Percentiles rank a stretch among this genome's conserved stretches.
phyloP scores from a whole-genome alignment of 2,888 invertebrate genomes.

The Parnassius glacialis region DNA sequence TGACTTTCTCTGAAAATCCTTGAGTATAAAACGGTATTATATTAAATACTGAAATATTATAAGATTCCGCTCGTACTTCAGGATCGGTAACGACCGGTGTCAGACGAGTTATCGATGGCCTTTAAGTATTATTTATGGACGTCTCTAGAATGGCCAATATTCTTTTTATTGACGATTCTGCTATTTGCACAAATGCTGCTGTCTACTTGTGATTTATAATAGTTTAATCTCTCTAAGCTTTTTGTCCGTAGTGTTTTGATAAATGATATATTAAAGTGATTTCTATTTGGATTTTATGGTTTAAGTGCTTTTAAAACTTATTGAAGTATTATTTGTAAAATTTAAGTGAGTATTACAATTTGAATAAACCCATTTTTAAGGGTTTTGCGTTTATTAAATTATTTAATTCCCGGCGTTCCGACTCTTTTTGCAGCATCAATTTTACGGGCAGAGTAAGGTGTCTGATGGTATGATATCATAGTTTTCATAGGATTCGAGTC shows the following conservation, averaged over 20 bases:
- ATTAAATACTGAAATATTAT: conserved; percentile 44
- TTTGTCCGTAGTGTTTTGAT: background rate
- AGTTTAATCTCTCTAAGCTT: conserved; percentile 17
- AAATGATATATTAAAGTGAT: too few species aligned
- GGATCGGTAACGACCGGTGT: conserved; percentile 38
- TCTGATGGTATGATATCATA: background rate
- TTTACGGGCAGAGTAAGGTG: background rate
- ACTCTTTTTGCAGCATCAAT: too few species aligned
- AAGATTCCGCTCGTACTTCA: conserved; percentile 30
- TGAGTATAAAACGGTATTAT: conserved; percentile 26
- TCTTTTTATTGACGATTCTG: conserved; percentile 45
- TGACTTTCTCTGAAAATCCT: background rate
- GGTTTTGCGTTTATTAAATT: background rate
- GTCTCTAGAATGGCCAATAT: conserved; percentile 48
- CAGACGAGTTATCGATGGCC: conserved; percentile 47
- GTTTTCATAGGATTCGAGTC: too few species aligned
- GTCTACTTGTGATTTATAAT: conserved; percentile 57
- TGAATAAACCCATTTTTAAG: too few species aligned
- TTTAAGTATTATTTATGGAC: conserved; percentile 69
- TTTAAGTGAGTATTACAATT: too few species aligned
- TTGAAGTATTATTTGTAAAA: too few species aligned
- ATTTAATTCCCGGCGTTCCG: too few species aligned
- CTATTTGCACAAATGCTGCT: conserved; percentile 62
- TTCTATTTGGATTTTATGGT: too few species aligned
- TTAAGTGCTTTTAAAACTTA: too few species aligned